A percentile compares a stretch with the other conserved stretches of the same genome.
Conservation (phyloP, 1,140 invertebrate genomes). For the Lucilia cuprina region DNA sequence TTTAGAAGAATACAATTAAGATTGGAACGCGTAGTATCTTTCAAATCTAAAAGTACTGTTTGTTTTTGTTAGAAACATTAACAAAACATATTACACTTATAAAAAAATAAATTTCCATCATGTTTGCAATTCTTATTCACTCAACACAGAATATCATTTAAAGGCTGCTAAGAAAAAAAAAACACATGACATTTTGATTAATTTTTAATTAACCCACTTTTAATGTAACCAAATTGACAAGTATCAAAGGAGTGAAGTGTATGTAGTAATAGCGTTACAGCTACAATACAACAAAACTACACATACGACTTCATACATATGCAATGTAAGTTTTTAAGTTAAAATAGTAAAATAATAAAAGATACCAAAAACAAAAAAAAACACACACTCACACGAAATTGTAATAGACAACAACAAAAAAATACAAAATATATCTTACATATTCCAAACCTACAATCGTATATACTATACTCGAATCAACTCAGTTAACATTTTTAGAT, state of each 20-base stretch:
- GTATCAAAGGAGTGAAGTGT: neutral
- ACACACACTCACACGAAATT: neutral
- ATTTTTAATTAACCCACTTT: slow-evolving; percentile 4
- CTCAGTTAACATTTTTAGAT: neutral
- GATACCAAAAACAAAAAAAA: neutral
- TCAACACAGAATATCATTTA: too few species aligned
- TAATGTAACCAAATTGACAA: neutral
- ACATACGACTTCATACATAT: neutral
- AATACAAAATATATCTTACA: neutral
- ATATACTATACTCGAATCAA: neutral
- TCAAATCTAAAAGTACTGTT: too few species aligned
- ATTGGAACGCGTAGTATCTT: too few species aligned
- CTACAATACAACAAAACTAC: neutral
- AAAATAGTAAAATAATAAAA: neutral
- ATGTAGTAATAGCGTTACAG: neutral
- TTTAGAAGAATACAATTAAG: too few species aligned
- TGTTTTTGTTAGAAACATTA: too few species aligned
- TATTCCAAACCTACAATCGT: neutral
- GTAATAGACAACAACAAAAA: neutral
- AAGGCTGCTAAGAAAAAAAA: neutral
- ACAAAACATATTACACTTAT: too few species aligned
- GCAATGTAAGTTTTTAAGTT: neutral
- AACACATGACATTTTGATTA: neutral
- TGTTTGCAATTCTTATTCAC: too few species aligned
- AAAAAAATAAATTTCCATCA: too few species aligned